Evolutionary conservation across 2,113 vertebrate species (phyloP), one percentile per base, ranked within the genome.

Genomic region (Motacilla alba): DNA sequence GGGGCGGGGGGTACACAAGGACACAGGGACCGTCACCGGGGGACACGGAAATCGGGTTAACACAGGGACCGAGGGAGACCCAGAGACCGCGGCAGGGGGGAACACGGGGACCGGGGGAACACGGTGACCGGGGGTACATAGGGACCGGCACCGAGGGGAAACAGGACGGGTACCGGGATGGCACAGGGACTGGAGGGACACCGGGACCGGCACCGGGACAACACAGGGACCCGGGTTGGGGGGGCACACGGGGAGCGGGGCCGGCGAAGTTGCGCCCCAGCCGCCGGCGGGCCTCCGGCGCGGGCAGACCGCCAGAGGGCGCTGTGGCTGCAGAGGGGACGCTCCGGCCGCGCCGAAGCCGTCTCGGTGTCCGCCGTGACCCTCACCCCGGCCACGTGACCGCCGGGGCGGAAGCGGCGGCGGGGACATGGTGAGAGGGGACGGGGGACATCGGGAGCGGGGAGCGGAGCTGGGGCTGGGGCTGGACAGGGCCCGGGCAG

Each of bases 361-460:
- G 26, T 26, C 73, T 91, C 89, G 1, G 79, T 84, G 56, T 10
- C 31, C 74, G 20, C 26, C 11, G 35, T 41, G 68, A 31, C 90
- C 87, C 53, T 70, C 78, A 64, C 28, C 87, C 47, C 73, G 62
- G 86, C 50, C 90, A 74, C 73, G 90, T 82, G 93, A 82, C 66
- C 67, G 39, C 16, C 47, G 55, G 59, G 46, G 60, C 87, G 93
- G 93, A 95, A 95, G 86, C 41, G 90, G 77, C 66, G 56, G 87
- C 15, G 56, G 86, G 66, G 76, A 47, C 81, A 95, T 94, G 93
- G 93, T 95, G 90, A 95, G 90, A 15, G 72, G 23, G 64, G 37
- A 7, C 55, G 23, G 22, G n/a, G 4, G 18, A 53, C 49, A 23
- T 2, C 6, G 76, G 39, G 7, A 43, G 2, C 11, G 20, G n/a